These are phyloP conservation scores for Blera fallax DNA, from an alignment of 2,888 invertebrate species.

Conservation along the genomic window DNA sequence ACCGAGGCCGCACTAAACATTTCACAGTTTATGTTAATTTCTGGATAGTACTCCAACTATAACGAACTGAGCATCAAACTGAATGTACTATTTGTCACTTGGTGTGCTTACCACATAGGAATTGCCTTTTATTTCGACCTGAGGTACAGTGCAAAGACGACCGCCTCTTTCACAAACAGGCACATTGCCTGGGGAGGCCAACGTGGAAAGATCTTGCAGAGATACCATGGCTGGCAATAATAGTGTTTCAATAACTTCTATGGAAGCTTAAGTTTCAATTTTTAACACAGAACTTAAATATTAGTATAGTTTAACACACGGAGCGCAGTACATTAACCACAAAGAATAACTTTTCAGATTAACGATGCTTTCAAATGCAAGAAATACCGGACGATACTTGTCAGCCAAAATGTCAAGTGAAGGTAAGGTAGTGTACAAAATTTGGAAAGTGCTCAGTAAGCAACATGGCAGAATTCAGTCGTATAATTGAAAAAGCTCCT, in stretches of 20 bases:
- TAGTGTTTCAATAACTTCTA: background rate
- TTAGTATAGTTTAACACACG: background rate
- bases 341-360: background rate
- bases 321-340: background rate
- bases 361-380: background rate
- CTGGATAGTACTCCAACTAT: constrained; percentile 86
- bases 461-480: background rate
- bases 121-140: constrained; percentile 80
- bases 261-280: background rate
- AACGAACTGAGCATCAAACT: background rate
- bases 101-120: constrained; percentile 80
- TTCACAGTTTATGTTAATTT: constrained; percentile 86
- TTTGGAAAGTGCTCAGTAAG: background rate
- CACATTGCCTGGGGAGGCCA: constrained; percentile 83
- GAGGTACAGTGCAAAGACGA: constrained; percentile 84
- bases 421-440: background rate
- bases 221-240: constrained; percentile 81
- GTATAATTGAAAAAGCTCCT: background rate
- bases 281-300: too few relatives aligned
- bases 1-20: constrained; percentile 81
- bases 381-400: background rate
- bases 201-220: constrained; percentile 83
- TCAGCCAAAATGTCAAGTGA: background rate
- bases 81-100: background rate
- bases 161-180: constrained; percentile 86